Conservation (phyloP, 2,888 invertebrate species). For the Hyppa rectilinea region DNA sequence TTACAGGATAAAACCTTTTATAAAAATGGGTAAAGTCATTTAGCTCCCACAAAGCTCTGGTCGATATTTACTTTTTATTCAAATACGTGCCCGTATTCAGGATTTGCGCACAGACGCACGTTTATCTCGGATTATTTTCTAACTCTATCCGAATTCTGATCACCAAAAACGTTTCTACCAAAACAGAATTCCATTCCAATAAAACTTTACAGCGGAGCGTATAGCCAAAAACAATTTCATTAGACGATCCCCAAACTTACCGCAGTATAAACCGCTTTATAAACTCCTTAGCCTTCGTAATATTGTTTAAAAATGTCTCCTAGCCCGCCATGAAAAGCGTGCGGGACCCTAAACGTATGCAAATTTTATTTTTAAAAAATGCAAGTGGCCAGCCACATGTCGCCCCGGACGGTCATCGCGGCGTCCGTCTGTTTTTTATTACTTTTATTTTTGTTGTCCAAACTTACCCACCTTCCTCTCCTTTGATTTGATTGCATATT, state of each 20-base stretch:
- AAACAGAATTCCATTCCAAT: constrained; percentile 64
- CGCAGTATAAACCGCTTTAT: constrained; percentile 68
- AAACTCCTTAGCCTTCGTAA: constrained; percentile 69
- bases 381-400: constrained; percentile 87
- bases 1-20: constrained; percentile 15
- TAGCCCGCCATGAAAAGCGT: constrained; percentile 61
- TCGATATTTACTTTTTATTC: constrained; percentile 50
- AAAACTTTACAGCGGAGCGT: constrained; percentile 66
- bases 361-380: constrained; percentile 89
- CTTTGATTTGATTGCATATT: constrained; percentile 74
- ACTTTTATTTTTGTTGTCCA: constrained; percentile 75
- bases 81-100: constrained; percentile 39
- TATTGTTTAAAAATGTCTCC: constrained; percentile 71
- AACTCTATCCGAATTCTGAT: constrained; percentile 54
- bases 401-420: constrained; percentile 72
- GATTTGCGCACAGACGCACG: constrained; percentile 38
- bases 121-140: constrained; percentile 48
- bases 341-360: constrained; percentile 83
- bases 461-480: constrained; percentile 75
- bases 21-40: constrained; percentile 23
- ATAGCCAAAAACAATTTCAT: constrained; percentile 79
- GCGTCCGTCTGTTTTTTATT: constrained; percentile 75
- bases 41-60: constrained; percentile 29
- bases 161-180: constrained; percentile 57
- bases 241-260: constrained; percentile 72